Conservation (phyloP, 1,140 invertebrate genomes). For the Aphelenchoides avenae region DNA sequence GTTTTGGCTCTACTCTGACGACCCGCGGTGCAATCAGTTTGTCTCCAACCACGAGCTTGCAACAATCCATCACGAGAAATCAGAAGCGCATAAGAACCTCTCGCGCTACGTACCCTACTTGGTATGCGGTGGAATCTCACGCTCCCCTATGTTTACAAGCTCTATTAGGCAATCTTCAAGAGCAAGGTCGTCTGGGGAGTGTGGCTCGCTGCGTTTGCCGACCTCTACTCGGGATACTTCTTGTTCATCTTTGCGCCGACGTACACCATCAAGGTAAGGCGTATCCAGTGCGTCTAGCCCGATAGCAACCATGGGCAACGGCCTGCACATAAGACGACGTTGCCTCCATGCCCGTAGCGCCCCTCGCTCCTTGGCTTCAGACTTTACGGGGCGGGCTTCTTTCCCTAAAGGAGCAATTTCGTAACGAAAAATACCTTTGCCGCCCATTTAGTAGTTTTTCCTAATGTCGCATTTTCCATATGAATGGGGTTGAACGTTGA, state of each 20-base stretch:
- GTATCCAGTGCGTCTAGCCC: constrained; percentile 1
- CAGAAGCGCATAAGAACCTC: constrained; percentile 34
- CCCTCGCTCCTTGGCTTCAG: too few relatives aligned
- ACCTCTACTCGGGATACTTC: constrained; percentile 34
- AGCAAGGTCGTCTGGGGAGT: constrained; percentile 28
- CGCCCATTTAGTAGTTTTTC: too few relatives aligned
- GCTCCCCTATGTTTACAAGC: not conserved
- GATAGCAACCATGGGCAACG: not conserved
- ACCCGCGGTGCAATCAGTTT: constrained; percentile 26
- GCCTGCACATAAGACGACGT: too few relatives aligned
- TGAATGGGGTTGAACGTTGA: too few relatives aligned
- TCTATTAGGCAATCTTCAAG: constrained; percentile 19
- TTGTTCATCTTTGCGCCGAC: constrained; percentile 33
- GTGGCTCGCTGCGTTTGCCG: constrained; percentile 44
- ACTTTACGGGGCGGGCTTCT: too few relatives aligned
- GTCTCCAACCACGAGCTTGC: constrained; percentile 18
- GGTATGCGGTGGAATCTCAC: constrained; percentile 23
- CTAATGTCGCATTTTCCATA: too few relatives aligned
- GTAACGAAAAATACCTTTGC: too few relatives aligned
- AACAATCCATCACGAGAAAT: constrained; percentile 29
- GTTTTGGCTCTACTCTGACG: constrained; percentile 26
- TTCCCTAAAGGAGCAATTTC: too few relatives aligned
- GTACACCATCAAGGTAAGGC: constrained; percentile 33
- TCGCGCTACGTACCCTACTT: constrained; percentile 25
- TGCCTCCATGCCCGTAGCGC: too few relatives aligned